phyloP scores from a whole-genome alignment of 2,113 vertebrate species.

The Tricholaema leucomelas region DNA sequence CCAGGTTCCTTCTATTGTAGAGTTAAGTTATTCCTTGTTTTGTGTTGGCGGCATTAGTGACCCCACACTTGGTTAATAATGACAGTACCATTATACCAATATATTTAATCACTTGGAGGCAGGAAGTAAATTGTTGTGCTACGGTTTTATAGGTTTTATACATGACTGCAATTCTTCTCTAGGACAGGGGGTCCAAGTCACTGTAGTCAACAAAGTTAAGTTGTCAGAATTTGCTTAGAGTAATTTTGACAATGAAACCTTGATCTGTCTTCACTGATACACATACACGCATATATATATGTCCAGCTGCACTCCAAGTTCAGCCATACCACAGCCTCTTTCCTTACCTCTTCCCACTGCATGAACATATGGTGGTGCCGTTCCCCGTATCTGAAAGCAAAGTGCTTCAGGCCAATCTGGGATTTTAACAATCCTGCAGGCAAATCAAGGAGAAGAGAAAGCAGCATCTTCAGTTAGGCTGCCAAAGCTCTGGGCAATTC shows the following conservation, averaged over 20 bases:
- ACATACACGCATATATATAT: background rate
- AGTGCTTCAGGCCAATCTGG: constrained; percentile 87
- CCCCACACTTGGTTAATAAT: background rate
- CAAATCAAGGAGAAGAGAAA: background rate
- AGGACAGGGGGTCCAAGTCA: background rate
- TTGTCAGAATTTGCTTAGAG: background rate
- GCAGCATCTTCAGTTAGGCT: background rate
- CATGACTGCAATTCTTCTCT: background rate
- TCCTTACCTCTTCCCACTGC: constrained; percentile 91
- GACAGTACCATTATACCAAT: background rate
- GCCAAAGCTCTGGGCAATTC: background rate
- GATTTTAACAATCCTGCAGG: constrained; percentile 89
- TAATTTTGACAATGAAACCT: background rate
- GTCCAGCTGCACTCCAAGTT: background rate
- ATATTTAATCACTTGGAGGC: background rate
- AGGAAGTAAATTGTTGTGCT: background rate
- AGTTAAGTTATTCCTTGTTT: background rate
- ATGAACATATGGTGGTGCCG: constrained; percentile 85
- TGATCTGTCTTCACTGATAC: background rate
- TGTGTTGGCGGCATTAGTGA: background rate
- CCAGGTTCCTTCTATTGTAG: background rate
- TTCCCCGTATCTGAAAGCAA: constrained; percentile 90
- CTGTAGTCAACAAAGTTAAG: background rate
- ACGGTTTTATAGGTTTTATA: background rate
- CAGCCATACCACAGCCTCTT: background rate